A percentile compares a stretch with the other conserved stretches of the same genome.
Conservation (phyloP, 2,113 vertebrate species). For the Tychaedon coryphoeus region DNA sequence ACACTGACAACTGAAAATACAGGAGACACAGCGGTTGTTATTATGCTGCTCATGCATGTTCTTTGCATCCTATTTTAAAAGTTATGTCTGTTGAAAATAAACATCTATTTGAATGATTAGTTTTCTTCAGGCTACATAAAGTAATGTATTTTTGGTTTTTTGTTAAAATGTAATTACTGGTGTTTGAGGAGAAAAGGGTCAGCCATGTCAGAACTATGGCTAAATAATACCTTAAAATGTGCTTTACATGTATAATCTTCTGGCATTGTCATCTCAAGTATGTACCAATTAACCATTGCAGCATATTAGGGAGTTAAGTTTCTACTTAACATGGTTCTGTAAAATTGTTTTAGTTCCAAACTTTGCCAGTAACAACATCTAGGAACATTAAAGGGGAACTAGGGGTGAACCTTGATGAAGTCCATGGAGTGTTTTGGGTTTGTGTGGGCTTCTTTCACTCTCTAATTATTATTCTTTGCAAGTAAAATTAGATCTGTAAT, state of each 20-base stretch:
- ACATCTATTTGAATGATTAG: background rate
- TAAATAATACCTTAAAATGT: background rate
- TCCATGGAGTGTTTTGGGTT: background rate
- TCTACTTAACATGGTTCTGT: background rate
- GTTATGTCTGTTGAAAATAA: background rate
- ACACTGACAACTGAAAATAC: background rate
- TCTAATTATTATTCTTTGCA: slow-evolving; percentile 9
- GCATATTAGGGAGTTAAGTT: background rate
- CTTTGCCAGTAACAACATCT: background rate
- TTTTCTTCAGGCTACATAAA: background rate
- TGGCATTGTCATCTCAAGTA: background rate
- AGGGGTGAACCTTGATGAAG: background rate
- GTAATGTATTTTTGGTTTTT: background rate
- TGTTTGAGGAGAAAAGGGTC: background rate
- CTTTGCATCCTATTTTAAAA: background rate
- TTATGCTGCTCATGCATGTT: background rate
- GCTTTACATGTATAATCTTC: background rate
- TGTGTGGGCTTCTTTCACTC: background rate
- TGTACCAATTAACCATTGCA: background rate
- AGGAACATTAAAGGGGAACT: background rate
- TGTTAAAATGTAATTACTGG: background rate
- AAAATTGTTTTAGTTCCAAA: background rate
- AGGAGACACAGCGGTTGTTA: background rate
- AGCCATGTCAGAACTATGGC: background rate
- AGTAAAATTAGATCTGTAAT: slow-evolving; percentile 26